Base-by-base conservation (phyloP, 2,797 vertebrate genomes). In the Enteromius anoplus region DNA sequence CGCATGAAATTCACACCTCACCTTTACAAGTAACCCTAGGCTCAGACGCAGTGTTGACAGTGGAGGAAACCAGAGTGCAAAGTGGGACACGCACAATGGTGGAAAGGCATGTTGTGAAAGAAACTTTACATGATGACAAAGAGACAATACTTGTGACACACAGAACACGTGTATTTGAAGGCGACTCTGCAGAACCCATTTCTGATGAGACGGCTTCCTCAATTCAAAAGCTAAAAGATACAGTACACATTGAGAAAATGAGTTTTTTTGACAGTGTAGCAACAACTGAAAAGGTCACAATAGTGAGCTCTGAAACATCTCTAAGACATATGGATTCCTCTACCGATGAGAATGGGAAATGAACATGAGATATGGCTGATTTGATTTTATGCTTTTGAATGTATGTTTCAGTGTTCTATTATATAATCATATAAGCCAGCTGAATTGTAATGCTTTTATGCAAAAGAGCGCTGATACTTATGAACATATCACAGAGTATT, bases 231-330 rank as follows among this genome's bases (percentile, higher is more conserved):
- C 88, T 95, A 19, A 93, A 64, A 90, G 91, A 95, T 82, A 90
- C 92, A 3, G 90, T 95, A 84, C 95, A 95, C 89, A 85, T 90
- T 29, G 94, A 96, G 69, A 95, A 96, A 91, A 94, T 95, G 90
- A 93, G 58, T 86, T 96, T 95, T 91, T 95, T 95, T 86, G 93
- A 95, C 19, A 89, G 84, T 14, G 87, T 83, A 21, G 88, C 93
- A 66, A 89, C 91, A 71, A 51, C 75, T 68, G 58, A 83, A 73
- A 84, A 71, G 71, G 53, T 65, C 29, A 47, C 47, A 64, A 32
- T 66, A 71, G 70, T 80, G 42, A 87, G 81, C 75, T 77, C 75
- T 66, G 79, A 86, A 66, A 84, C 75, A 75, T 73, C 76, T 51
- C 72, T 88, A 75, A 86, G 71, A 77, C 82, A 86, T 80, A 78